Evolutionary conservation across 2,113 vertebrate species (phyloP).

Genomic region (Larimichthys polyactis): DNA sequence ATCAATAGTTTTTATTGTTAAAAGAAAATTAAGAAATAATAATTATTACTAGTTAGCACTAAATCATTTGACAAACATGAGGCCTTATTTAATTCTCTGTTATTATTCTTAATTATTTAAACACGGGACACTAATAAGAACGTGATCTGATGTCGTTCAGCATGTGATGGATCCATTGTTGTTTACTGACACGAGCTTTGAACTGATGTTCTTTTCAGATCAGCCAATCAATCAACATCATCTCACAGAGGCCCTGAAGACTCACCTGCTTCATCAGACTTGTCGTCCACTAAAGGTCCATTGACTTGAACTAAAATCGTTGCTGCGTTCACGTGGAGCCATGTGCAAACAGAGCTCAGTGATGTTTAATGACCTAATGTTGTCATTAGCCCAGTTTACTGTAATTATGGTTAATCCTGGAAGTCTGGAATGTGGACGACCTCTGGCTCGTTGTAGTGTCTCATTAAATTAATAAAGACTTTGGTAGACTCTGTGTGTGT

Average conservation of each 20-base stretch:
- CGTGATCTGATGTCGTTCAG: too few relatives aligned
- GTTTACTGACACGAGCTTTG: neutral
- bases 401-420: slow-evolving; percentile 27
- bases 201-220: neutral
- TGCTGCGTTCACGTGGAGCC: neutral
- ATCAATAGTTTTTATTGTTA: too few relatives aligned
- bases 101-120: too few relatives aligned
- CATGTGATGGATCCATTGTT: too few relatives aligned
- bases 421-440: slow-evolving; percentile 6
- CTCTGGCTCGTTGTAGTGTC: slow-evolving; percentile 26
- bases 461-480: slow-evolving; percentile 51
- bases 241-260: neutral
- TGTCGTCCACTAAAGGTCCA: too few relatives aligned
- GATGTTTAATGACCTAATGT: slow-evolving; percentile 48
- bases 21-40: too few relatives aligned
- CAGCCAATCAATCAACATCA: neutral
- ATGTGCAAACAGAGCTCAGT: neutral
- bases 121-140: too few relatives aligned
- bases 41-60: too few relatives aligned
- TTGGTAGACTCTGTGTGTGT: neutral
- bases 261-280: neutral
- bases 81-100: too few relatives aligned
- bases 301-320: neutral
- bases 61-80: too few relatives aligned
- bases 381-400: slow-evolving; percentile 44